A percentile compares a stretch with the other conserved stretches of the same genome.
These are phyloP conservation scores for Colletes gigas DNA, from an alignment of 1,140 invertebrate species.

Conservation along the genomic window DNA sequence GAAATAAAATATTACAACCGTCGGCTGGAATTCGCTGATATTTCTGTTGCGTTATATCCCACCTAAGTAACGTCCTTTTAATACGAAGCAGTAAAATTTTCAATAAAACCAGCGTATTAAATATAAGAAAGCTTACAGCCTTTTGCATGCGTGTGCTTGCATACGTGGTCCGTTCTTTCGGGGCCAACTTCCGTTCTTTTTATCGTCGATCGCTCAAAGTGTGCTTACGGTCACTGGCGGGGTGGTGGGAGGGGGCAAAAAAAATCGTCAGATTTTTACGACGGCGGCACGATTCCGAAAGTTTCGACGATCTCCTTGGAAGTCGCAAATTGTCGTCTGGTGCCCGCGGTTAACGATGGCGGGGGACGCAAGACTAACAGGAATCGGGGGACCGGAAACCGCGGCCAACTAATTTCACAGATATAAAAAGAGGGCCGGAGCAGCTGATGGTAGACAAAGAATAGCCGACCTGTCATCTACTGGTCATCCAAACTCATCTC, in stretches of 20 bases:
- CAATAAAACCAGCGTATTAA: too few relatives aligned
- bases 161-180: not conserved
- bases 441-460: constrained; percentile 72
- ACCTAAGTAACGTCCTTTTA: too few relatives aligned
- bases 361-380: constrained; percentile 33
- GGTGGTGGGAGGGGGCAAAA: not conserved
- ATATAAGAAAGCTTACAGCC: too few relatives aligned
- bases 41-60: too few relatives aligned
- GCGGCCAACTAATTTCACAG: constrained; percentile 75
- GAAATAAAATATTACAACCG: too few relatives aligned
- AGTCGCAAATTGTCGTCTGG: constrained; percentile 51
- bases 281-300: constrained; percentile 9
- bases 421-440: constrained; percentile 74
- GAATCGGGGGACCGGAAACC: constrained; percentile 71
- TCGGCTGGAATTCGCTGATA: too few relatives aligned
- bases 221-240: not conserved
- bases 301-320: constrained; percentile 17
- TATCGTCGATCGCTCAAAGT: not conserved
- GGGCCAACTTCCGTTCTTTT: not conserved
- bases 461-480: constrained; percentile 71
- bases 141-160: too few relatives aligned
- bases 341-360: constrained; percentile 65
- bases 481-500: constrained; percentile 63
- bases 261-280: not conserved
- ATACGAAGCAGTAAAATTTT: too few relatives aligned